These are phyloP conservation scores for Cnemophilus loriae DNA, from an alignment of 2,113 vertebrate genomes.

Conservation along the genomic window DNA sequence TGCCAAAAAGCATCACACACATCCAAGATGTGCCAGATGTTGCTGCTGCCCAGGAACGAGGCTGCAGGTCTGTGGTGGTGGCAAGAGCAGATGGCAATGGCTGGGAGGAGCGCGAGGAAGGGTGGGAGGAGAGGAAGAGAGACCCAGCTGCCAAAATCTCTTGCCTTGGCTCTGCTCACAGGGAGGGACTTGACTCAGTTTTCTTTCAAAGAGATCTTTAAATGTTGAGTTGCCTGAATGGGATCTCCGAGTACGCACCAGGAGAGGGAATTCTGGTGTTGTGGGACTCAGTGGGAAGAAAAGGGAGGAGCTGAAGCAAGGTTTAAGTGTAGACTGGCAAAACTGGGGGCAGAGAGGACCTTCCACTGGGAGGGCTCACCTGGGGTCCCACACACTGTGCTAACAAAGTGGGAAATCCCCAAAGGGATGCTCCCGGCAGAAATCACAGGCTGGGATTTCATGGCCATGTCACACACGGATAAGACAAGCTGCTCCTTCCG, in stretches of 20 bases:
- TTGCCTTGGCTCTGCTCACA: conserved; percentile 4
- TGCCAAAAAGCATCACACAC: conserved; percentile 7
- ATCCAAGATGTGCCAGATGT: conserved; percentile 40
- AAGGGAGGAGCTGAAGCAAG: background rate
- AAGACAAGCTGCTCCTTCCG: background rate
- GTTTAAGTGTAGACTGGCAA: background rate
- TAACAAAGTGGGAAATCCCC: background rate
- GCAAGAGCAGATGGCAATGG: conserved; percentile 29
- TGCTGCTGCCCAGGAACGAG: conserved; percentile 11
- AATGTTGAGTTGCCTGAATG: background rate
- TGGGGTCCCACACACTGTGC: background rate
- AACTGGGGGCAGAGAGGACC: background rate
- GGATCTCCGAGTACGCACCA: background rate
- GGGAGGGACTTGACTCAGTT: background rate
- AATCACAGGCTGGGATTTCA: background rate
- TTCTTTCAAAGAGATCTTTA: background rate
- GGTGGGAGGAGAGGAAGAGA: conserved; percentile 24
- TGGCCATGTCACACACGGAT: rapidly evolving
- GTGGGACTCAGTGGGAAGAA: background rate
- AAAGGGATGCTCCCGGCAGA: background rate
- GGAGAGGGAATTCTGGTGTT: background rate
- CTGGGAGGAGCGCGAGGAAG: background rate
- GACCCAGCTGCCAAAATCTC: conserved; percentile 1
- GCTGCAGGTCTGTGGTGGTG: conserved; percentile 6
- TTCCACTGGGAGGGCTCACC: background rate